These are phyloP conservation scores for Carcina quercana DNA, from an alignment of 2,888 invertebrate genomes.

Conservation along the genomic window DNA sequence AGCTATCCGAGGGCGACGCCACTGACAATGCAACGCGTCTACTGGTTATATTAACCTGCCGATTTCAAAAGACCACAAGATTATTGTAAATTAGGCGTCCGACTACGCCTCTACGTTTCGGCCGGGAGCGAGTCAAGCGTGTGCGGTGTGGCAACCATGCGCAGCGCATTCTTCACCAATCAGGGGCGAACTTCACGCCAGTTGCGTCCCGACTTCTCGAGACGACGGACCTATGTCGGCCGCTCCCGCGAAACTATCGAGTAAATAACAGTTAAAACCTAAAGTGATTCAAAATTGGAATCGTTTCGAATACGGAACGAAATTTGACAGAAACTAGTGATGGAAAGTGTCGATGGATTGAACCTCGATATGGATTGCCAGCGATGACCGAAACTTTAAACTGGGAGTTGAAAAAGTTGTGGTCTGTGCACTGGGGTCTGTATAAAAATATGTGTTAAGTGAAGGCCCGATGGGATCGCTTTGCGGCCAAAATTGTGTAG, in stretches of 20 bases:
- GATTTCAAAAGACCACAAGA: constrained; percentile 35
- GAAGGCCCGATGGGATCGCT: constrained; percentile 71
- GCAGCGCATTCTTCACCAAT: constrained; percentile 70
- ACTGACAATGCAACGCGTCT: constrained; percentile 67
- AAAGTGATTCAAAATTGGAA: constrained; percentile 44
- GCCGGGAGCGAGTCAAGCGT: constrained; percentile 52
- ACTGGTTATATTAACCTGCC: constrained; percentile 64
- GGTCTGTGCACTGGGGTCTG: constrained; percentile 54
- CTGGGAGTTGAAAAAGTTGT: constrained; percentile 60
- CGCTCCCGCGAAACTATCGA: constrained; percentile 52
- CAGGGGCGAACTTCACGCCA: constrained; percentile 64
- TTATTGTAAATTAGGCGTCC: constrained; percentile 40
- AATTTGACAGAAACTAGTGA: constrained; percentile 36
- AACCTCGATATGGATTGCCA: constrained; percentile 30
- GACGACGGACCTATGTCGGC: constrained; percentile 48
- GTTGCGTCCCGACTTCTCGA: constrained; percentile 53
- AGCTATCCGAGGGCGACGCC: constrained; percentile 58
- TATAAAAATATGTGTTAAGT: constrained; percentile 67
- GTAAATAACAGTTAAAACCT: constrained; percentile 55
- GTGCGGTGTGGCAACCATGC: constrained; percentile 69
- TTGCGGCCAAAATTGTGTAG: constrained; percentile 63
- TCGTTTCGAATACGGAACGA: constrained; percentile 26
- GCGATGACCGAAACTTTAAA: constrained; percentile 68
- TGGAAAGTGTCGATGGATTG: constrained; percentile 45
- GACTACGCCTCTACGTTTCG: constrained; percentile 44